A percentile compares a stretch with the other conserved stretches of the same genome.
Conservation (phyloP, 1,140 invertebrate species). For the Drosophila busckii region DNA sequence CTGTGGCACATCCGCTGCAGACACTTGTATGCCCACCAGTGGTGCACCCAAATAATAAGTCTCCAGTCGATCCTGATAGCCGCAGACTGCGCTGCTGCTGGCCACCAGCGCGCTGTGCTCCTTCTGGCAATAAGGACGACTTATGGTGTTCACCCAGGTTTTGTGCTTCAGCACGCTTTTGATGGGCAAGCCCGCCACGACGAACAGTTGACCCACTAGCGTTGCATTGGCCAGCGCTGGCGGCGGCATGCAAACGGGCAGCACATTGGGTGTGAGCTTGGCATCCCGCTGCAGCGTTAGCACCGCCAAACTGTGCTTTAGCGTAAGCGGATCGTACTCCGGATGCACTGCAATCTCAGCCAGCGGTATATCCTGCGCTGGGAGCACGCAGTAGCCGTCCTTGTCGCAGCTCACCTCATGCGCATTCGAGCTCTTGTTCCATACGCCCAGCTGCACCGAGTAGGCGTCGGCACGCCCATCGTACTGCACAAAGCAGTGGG, state of each 20-base stretch:
- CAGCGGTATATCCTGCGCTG: slow-evolving; percentile 51
- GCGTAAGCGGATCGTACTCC: slow-evolving; percentile 47
- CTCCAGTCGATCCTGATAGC: slow-evolving; percentile 14
- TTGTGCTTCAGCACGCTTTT: slow-evolving; percentile 26
- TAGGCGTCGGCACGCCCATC: slow-evolving; percentile 31
- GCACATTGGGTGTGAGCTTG: slow-evolving; percentile 35
- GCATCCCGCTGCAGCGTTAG: slow-evolving; percentile 44
- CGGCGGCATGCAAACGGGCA: slow-evolving; percentile 60
- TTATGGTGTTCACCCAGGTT: slow-evolving; percentile 45
- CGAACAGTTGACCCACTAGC: slow-evolving; percentile 36
- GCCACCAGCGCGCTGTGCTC: slow-evolving; percentile 23
- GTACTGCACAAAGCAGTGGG: slow-evolving; percentile 54
- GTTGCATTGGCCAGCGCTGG: slow-evolving; percentile 24
- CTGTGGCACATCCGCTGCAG: slow-evolving; percentile 13
- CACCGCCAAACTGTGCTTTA: slow-evolving; percentile 50
- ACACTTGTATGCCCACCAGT: slow-evolving; percentile 53
- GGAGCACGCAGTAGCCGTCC: slow-evolving; percentile 48
- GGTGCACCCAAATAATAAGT: slow-evolving; percentile 39
- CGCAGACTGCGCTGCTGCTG: slow-evolving; percentile 43
- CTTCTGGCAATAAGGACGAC: slow-evolving; percentile 27
- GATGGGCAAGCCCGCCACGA: slow-evolving; percentile 37
- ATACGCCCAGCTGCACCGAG: slow-evolving; percentile 56
- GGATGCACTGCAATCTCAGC: slow-evolving; percentile 51
- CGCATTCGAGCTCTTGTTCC: slow-evolving; percentile 36
- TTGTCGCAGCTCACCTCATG: slow-evolving; percentile 21